Evolutionary conservation across 1,140 invertebrate genomes (phyloP).

Genomic region (Pollicipes pollicipes): DNA sequence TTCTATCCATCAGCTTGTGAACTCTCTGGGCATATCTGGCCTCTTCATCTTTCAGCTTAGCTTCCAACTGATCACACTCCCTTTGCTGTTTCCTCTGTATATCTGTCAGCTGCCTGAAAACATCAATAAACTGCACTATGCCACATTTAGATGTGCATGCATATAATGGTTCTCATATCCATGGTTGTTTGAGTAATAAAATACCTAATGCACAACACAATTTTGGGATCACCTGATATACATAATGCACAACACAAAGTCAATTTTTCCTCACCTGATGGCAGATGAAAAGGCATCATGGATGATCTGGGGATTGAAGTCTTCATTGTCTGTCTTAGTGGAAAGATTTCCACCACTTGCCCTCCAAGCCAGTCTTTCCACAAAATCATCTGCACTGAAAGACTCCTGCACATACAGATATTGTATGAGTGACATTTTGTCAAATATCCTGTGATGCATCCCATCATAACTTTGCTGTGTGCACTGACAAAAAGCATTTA

Average conservation of each 20-base stretch:
- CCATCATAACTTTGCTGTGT: too few species aligned
- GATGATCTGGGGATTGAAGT: slow-evolving; percentile 37
- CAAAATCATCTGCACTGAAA: slow-evolving; percentile 92
- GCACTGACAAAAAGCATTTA: too few species aligned
- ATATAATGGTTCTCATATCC: too few species aligned
- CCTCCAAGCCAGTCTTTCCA: slow-evolving; percentile 85
- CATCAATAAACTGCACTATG: slow-evolving; percentile 4
- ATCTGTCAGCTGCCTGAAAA: slow-evolving; percentile 12
- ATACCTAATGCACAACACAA: not conserved
- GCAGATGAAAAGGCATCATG: slow-evolving; percentile 82
- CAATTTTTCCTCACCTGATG: slow-evolving; percentile 37
- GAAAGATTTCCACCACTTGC: slow-evolving; percentile 53
- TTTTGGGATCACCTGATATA: slow-evolving; percentile 12
- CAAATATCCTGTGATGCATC: too few species aligned
- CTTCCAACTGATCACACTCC: slow-evolving; percentile 71
- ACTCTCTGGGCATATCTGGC: slow-evolving; percentile 61
- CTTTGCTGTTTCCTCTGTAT: slow-evolving; percentile 44
- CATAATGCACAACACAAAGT: slow-evolving; percentile 17
- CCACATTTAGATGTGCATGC: not conserved
- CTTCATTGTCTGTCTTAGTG: slow-evolving; percentile 42
- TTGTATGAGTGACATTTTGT: too few species aligned
- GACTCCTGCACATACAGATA: slow-evolving; percentile 45
- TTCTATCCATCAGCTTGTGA: slow-evolving; percentile 64
- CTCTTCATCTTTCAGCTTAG: slow-evolving; percentile 67
- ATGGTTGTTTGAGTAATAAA: not conserved